Evolutionary conservation across 2,888 invertebrate genomes (phyloP).

Genomic region (Agrotis puta): DNA sequence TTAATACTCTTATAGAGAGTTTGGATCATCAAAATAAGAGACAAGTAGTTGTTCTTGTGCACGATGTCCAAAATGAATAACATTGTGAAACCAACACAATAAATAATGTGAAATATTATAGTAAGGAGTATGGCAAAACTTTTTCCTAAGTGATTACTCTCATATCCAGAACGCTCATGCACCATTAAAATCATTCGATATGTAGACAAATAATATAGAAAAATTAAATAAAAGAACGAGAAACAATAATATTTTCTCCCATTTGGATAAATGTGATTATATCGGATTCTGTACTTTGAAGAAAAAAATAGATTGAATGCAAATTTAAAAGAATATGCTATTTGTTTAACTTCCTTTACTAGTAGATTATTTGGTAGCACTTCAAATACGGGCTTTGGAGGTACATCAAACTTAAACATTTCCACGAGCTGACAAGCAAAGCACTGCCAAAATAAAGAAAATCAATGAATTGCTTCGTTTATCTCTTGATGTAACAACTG

Average conservation of each 20-base stretch:
- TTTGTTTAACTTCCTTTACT: neutral
- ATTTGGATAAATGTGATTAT: neutral
- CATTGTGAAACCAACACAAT: neutral
- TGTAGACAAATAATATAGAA: neutral
- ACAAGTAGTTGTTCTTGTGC: constrained; percentile 12
- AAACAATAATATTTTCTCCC: constrained; percentile 10
- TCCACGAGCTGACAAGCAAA: neutral
- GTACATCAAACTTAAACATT: neutral
- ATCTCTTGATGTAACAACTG: neutral
- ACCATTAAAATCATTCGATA: neutral
- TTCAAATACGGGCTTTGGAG: neutral
- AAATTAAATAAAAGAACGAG: neutral
- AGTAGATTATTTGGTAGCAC: neutral
- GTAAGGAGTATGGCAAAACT: neutral
- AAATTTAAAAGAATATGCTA: constrained; percentile 3
- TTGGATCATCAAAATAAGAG: constrained; percentile 42
- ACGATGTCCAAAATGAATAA: constrained; percentile 22
- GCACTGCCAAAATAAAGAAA: neutral
- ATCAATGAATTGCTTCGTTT: neutral
- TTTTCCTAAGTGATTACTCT: neutral
- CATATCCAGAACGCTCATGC: neutral
- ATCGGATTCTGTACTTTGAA: constrained; percentile 6
- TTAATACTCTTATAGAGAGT: constrained; percentile 27
- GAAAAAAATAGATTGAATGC: neutral
- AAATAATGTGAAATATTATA: neutral